Base-by-base conservation (phyloP, 2,113 vertebrate genomes). In the Onychostruthus taczanowskii region DNA sequence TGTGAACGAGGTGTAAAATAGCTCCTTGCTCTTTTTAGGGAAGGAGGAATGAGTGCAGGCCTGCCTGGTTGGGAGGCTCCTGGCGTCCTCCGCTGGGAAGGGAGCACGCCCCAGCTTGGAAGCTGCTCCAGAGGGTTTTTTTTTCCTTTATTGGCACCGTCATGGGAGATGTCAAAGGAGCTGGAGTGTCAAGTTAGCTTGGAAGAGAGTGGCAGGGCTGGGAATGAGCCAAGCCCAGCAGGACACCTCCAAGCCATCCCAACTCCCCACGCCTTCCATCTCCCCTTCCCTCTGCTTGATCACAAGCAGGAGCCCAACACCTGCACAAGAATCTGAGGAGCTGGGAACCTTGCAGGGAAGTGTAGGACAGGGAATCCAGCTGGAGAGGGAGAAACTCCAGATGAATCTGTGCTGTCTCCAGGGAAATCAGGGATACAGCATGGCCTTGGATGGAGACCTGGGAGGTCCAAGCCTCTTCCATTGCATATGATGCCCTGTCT, bases 1-100 rank as follows among this genome's bases (percentile, higher is more conserved):
- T 92, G 94, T 31, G 80, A 95, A 90, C 11, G 85, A 96, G 89
- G 82, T 96, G 91, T 77, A 89, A 96, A 95, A 95, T 94, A 94
- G 66, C 84, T 85, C 91, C 89, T 90, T 82, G 94, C 87, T 96
- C 87, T 82, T 96, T 93, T 95, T 96, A 96, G 95, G 91, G 50
- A 75, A 91, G 94, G 70, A 89, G 77, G 74, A 62, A 30, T 59
- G 89, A 87, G 69, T 2, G 0, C 8, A 23, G 56, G 35, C 30
- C 49, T 49, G 91, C 58, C 37, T 5, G 5, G 43, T 2, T 11
- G 50, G 75, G 61, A 76, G 58, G 43, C 55, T 91, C 61, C 62
- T 84, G 87, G 84, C 47, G 4, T 69, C 59, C 64, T 84, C 61
- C 0, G 0, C 20, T 16, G 52, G 30, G 59, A 69, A 83, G 21